Evolutionary conservation across 2,888 invertebrate species (phyloP).

Genomic region (Perizoma flavofasciatum): DNA sequence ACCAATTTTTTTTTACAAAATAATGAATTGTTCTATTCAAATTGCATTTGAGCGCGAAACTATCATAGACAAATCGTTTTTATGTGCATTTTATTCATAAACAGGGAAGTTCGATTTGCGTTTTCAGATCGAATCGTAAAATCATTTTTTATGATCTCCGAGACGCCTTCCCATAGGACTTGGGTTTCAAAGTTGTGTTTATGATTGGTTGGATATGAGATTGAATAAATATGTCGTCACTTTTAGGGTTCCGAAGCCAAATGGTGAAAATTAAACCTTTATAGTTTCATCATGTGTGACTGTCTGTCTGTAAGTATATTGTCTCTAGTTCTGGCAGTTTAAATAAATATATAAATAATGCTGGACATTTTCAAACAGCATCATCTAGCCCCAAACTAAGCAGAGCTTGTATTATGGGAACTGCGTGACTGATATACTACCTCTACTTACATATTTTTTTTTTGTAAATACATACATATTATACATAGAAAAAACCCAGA

Average conservation of each 20-base stretch:
- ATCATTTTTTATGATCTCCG: slow-evolving; percentile 74
- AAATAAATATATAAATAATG: too few species aligned
- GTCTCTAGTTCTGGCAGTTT: too few species aligned
- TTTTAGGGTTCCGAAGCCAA: background rate
- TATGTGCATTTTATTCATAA: slow-evolving; percentile 72
- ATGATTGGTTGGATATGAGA: slow-evolving; percentile 44
- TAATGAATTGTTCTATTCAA: slow-evolving; percentile 17
- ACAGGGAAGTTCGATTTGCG: slow-evolving; percentile 62
- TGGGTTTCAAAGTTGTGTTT: slow-evolving; percentile 73
- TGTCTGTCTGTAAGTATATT: too few species aligned
- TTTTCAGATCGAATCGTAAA: slow-evolving; percentile 74
- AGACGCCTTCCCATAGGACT: slow-evolving; percentile 67
- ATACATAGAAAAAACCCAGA: too few species aligned
- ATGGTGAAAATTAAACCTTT: background rate
- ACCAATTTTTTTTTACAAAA: background rate
- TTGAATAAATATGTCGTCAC: slow-evolving; percentile 19
- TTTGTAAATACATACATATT: too few species aligned
- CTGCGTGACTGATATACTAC: too few species aligned
- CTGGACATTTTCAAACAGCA: too few species aligned
- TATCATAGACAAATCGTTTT: slow-evolving; percentile 55
- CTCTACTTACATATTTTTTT: too few species aligned
- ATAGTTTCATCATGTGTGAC: background rate
- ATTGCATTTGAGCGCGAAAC: slow-evolving; percentile 33
- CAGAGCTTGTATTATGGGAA: too few species aligned
- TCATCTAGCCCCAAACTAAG: too few species aligned